These are phyloP conservation scores for Dasyornis broadbenti DNA, from an alignment of 2,113 vertebrate species.

Conservation along the genomic window DNA sequence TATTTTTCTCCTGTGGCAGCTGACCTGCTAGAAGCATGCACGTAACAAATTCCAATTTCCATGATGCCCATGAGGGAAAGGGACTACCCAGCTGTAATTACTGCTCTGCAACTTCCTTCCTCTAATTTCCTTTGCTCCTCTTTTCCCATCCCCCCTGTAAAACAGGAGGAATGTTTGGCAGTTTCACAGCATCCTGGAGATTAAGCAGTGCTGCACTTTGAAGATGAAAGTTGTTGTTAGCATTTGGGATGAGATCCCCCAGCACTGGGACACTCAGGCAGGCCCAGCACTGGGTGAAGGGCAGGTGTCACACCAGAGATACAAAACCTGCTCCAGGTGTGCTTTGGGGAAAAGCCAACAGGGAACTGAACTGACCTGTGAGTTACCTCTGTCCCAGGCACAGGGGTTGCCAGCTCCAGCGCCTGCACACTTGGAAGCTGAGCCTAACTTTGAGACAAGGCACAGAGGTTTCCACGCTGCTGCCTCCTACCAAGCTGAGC, in stretches of 20 bases:
- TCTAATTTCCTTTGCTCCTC: conserved; percentile 32
- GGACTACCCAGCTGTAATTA: conserved; percentile 10
- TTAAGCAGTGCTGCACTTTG: not conserved
- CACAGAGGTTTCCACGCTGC: not conserved
- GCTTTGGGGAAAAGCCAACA: not conserved
- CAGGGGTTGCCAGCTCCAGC: not conserved
- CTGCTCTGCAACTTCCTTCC: conserved; percentile 19
- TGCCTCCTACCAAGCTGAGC: not conserved
- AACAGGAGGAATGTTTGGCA: not conserved
- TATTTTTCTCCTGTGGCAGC: not conserved
- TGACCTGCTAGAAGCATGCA: not conserved
- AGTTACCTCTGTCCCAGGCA: not conserved
- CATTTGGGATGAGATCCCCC: not conserved
- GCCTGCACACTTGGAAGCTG: not conserved
- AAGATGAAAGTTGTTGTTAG: not conserved
- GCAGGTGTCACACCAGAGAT: not conserved
- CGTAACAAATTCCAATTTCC: not conserved
- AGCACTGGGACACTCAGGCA: not conserved
- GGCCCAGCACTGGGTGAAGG: not conserved
- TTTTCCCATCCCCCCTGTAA: not conserved
- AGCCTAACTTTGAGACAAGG: not conserved
- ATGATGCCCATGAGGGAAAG: not conserved
- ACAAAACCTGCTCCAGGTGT: not conserved
- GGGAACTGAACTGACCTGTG: not conserved
- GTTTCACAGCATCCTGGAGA: not conserved